Base-by-base conservation (phyloP, 2,888 invertebrate genomes). In the Ypsolopha sequella region DNA sequence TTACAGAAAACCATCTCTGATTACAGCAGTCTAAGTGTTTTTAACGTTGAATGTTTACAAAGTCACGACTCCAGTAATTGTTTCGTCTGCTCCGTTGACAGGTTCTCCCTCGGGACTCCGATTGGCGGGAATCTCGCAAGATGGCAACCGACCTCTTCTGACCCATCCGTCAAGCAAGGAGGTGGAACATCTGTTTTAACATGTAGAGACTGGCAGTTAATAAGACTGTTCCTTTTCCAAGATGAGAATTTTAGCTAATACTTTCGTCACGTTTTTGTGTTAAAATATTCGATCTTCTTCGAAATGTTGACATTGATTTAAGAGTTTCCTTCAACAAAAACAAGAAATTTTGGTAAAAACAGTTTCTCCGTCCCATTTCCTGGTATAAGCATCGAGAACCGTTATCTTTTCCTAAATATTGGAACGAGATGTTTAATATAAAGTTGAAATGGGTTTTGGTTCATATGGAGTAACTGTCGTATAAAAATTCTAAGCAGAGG, bases 141-240 rank as follows among this genome's bases (percentile, higher is more conserved):
- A 82, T 82, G 82, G 84, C 78, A 65, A 65, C 67, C 73, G 76
- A 82, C 81, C 82, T 73, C 65, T 70, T 66, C 76, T 82, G 84
- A 84, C 81, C 81, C 75, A 78, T 82, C 73, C 77, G 77, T 84
- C 84, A 85, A 74, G 72, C 66, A 65, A 58, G 68, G 73, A 76
- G 72, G 71, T 72, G 78, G 73, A 81, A 82, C 86, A 85, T 85
- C 84, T 86, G 86, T 81, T 80, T 77, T 76, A 76, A 76, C 76
- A 77, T 80, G 74, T 78, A 70, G 62, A 69, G 69, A n/a, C 68
- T 73, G 75, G 71, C 76, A 74, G 78, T 74, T 81, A 79, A 78
- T 80, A 80, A 76, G 70, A 62, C 56, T 63, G 69, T 68, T 67
- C 63, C 64, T 60, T 65, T 65, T 66, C 66, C 59, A 64, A 71